Base-by-base conservation (phyloP, 1,140 invertebrate genomes). In the Heliconius hermathena region DNA sequence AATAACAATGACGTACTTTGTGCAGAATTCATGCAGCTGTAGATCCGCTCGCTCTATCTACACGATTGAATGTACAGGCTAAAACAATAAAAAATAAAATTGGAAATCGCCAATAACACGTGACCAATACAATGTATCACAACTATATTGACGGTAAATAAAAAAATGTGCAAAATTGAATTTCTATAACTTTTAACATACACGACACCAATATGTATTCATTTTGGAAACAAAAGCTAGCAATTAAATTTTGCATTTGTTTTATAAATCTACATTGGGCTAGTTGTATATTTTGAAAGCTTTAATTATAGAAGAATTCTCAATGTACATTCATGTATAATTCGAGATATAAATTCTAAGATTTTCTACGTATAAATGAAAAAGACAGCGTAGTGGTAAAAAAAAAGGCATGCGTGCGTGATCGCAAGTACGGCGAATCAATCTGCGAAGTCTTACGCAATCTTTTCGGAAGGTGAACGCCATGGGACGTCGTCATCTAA, bases 401-500 rank as follows among this genome's bases (percentile, higher is more conserved):
- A 81, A 82, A 83, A 81, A 49, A 79, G 80, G 85, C 86, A 83
- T 84, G 86, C 87, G 85, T 90, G 90, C 90, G 90, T 88, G 86
- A 85, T 89, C 89, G 90, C 86, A 78, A 60, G 73, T 73, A 77
- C 83, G 84, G 85, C 85, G 77, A 76, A 71, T 75, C 29, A 81
- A 71, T 75, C 33, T 77, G 54, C 66, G 54, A 29, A 75, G 66
- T 81, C 97, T 97, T 96, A 98, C 97, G 97, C 97, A 88, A 98
- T 98, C 93, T 98, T 98, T 92, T 98, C 98, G 70, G 97, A 98
- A 0, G 97, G 97, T 4, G 97, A 97, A 83, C 97, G 95, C 97
- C 98, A 98, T 2, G 98, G 97, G 36, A 98, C 97, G 80, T 98
- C 97, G 85, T 98, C 97, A 52, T 98, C 97, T 74, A 98, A 96